phyloP scores from a whole-genome alignment of 2,888 invertebrate species.

The Ethmia dodecea region DNA sequence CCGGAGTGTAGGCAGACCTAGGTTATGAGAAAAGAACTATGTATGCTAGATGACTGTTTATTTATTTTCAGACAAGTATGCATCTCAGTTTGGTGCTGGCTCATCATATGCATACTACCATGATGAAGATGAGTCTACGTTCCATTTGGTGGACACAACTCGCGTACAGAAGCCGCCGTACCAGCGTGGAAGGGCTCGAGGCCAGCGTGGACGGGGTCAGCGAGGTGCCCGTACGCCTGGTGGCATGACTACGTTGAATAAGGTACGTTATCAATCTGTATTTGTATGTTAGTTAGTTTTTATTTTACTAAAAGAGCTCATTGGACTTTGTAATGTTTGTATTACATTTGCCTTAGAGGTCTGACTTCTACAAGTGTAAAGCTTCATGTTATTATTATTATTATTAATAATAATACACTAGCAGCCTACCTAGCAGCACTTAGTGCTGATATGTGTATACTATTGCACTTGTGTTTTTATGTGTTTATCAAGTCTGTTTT shows the following conservation, averaged over 20 bases:
- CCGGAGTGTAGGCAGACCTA: slow-evolving; percentile 99
- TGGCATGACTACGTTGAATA: slow-evolving; percentile 89
- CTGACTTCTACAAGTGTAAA: too few species aligned
- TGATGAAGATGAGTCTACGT: slow-evolving; percentile 98
- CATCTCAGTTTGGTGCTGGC: slow-evolving; percentile 94
- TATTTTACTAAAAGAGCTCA: too few species aligned
- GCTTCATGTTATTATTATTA: too few species aligned
- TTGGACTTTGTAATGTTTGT: too few species aligned
- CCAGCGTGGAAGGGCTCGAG: slow-evolving; percentile 93
- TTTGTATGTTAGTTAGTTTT: too few species aligned
- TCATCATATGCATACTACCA: slow-evolving; percentile 99
- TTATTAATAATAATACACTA: too few species aligned
- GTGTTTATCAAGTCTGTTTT: too few species aligned
- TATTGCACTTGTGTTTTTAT: too few species aligned
- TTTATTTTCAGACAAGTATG: slow-evolving; percentile 85
- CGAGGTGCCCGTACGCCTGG: slow-evolving; percentile 82
- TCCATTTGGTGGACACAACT: slow-evolving; percentile 98
- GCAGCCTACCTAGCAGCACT: too few species aligned
- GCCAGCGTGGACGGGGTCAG: slow-evolving; percentile 85
- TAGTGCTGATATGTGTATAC: too few species aligned
- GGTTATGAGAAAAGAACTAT: slow-evolving; percentile 96
- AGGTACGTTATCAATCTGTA: too few species aligned
- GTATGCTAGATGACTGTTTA: slow-evolving; percentile 80
- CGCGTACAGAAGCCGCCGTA: slow-evolving; percentile 93
- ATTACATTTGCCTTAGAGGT: too few species aligned